phyloP scores from a whole-genome alignment of 64 coral and sea anemone species.

The Platygyra sinensis region DNA sequence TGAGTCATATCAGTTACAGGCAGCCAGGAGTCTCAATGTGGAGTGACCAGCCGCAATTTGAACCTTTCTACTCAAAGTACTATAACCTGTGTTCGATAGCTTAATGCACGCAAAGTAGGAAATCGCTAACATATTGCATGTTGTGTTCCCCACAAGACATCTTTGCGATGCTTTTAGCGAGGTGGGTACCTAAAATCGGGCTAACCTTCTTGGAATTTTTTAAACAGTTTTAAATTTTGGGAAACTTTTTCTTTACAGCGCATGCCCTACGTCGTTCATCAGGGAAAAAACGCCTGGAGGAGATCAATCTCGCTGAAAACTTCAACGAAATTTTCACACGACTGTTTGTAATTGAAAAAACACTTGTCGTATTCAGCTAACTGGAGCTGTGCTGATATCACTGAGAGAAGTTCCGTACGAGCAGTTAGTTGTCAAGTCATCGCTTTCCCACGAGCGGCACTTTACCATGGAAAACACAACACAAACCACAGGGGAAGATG shows the following conservation, averaged over 20 bases:
- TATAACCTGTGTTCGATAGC: too few species aligned
- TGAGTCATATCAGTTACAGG: neutral
- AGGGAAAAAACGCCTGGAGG: neutral
- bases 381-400: neutral
- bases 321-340: neutral
- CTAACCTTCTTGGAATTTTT: constrained; percentile 4
- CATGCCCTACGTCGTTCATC: neutral
- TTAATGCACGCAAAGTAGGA: neutral
- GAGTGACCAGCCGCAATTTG: neutral
- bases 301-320: neutral
- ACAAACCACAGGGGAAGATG: neutral
- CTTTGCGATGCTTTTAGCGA: neutral
- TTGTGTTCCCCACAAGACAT: neutral
- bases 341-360: neutral
- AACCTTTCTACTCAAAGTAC: neutral
- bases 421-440: neutral
- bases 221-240: constrained; percentile 7
- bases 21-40: neutral
- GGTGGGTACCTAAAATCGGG: neutral
- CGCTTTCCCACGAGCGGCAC: neutral
- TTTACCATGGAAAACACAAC: neutral
- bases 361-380: neutral
- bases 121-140: too few species aligned
- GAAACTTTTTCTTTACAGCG: constrained; percentile 5
- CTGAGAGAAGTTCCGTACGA: neutral